These are phyloP conservation scores for Rhagonycha lutea DNA, from an alignment of 2,888 invertebrate species.

Conservation along the genomic window DNA sequence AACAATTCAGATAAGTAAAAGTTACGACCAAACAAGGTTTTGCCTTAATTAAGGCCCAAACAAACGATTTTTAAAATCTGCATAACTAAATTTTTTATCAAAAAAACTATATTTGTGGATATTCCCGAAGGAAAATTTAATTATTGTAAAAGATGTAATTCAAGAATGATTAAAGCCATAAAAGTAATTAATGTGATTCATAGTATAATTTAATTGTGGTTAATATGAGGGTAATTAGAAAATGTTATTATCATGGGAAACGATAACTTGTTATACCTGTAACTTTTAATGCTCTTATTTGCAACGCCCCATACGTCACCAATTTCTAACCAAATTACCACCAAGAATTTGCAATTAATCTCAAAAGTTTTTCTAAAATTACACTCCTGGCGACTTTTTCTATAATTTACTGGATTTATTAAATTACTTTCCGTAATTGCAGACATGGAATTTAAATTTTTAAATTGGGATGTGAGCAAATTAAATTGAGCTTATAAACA, in stretches of 20 bases:
- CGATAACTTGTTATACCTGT: conserved; percentile 42
- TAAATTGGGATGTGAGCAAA: background rate
- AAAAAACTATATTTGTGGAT: background rate
- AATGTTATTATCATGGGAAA: conserved; percentile 42
- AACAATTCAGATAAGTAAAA: conserved; percentile 27
- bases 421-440: background rate
- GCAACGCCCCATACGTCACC: conserved; percentile 36
- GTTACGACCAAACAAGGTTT: conserved; percentile 19
- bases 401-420: background rate
- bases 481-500: background rate
- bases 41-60: conserved; percentile 19
- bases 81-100: background rate
- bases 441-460: background rate
- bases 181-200: conserved; percentile 40
- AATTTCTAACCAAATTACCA: conserved; percentile 5
- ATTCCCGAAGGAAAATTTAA: background rate
- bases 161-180: conserved; percentile 20
- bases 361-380: background rate
- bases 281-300: conserved; percentile 43
- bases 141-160: background rate
- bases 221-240: conserved; percentile 43
- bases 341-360: background rate
- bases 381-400: background rate
- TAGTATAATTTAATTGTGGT: conserved; percentile 42
- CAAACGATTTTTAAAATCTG: conserved; percentile 8